Evolutionary conservation across 2,797 vertebrate species (phyloP).

Genomic region (Vireo griseus): DNA sequence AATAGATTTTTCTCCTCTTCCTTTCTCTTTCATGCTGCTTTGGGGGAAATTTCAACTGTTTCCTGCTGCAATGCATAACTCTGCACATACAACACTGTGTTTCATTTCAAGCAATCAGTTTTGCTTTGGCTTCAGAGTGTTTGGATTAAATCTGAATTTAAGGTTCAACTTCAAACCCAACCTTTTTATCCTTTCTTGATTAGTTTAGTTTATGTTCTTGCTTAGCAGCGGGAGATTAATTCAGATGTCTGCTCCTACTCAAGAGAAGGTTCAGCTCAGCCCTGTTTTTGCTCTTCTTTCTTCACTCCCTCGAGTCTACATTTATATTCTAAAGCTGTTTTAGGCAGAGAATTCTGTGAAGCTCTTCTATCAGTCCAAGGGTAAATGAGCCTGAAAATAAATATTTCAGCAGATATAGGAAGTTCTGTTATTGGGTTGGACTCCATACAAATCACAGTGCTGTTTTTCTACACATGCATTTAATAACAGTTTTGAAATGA

Average conservation of each 20-base stretch:
- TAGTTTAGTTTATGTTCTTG: conserved; percentile 1
- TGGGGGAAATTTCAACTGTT: conserved; percentile 4
- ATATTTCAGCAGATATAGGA: conserved; percentile 44
- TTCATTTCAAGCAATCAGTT: background rate
- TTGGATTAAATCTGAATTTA: conserved; percentile 51
- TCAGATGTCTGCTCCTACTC: background rate
- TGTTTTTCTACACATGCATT: conserved; percentile 30
- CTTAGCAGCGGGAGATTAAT: conserved; percentile 7
- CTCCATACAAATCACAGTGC: conserved; percentile 41
- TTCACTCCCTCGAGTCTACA: background rate
- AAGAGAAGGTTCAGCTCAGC: background rate
- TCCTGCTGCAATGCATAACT: background rate
- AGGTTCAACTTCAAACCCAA: conserved; percentile 14
- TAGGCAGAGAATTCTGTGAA: conserved; percentile 42
- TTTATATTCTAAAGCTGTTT: conserved; percentile 60
- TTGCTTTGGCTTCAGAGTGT: conserved; percentile 7
- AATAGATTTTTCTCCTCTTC: background rate
- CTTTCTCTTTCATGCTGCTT: background rate
- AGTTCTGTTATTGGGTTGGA: conserved; percentile 28
- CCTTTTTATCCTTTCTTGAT: conserved; percentile 46
- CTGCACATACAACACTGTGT: background rate
- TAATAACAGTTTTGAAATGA: conserved; percentile 15
- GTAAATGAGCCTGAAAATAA: conserved; percentile 70
- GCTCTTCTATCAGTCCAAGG: conserved; percentile 37
- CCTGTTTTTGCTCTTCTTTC: background rate